Conservation (phyloP, 2,888 invertebrate species). For the Macrosoma leucophasiata region DNA sequence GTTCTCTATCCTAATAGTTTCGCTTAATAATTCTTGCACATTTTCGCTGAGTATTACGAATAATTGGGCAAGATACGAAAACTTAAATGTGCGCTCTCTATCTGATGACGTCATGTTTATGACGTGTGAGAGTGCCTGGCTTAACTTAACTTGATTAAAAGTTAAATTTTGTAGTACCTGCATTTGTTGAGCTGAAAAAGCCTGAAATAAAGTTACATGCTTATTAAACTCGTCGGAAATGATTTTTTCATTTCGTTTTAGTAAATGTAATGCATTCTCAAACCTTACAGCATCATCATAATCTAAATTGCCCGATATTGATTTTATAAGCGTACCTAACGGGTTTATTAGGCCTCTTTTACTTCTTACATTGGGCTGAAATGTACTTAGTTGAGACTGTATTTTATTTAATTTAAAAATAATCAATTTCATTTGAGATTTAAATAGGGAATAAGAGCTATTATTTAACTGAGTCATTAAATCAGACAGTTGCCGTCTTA, state of each 20-base stretch:
- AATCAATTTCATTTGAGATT: not conserved
- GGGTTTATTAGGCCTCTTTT: conserved; percentile 3
- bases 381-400: conserved; percentile 1
- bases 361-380: not conserved
- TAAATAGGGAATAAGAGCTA: not conserved
- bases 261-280: conserved; percentile 3
- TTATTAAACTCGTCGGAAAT: not conserved
- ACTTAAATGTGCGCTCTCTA: too few relatives aligned
- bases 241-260: conserved; percentile 4
- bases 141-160: not conserved
- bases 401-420: not conserved
- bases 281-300: conserved; percentile 2
- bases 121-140: not conserved
- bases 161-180: not conserved
- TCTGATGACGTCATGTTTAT: too few relatives aligned
- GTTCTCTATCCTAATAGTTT: conserved; percentile 6
- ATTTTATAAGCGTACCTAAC: conserved; percentile 3
- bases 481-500: too few relatives aligned
- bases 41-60: conserved; percentile 2
- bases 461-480: not conserved
- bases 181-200: not conserved
- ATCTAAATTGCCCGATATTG: conserved; percentile 3
- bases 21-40: conserved; percentile 2
- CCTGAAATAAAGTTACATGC: not conserved
- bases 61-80: too few relatives aligned